These are phyloP conservation scores for Dicyrtoma fusca DNA, from an alignment of 2,888 invertebrate species.

Conservation along the genomic window DNA sequence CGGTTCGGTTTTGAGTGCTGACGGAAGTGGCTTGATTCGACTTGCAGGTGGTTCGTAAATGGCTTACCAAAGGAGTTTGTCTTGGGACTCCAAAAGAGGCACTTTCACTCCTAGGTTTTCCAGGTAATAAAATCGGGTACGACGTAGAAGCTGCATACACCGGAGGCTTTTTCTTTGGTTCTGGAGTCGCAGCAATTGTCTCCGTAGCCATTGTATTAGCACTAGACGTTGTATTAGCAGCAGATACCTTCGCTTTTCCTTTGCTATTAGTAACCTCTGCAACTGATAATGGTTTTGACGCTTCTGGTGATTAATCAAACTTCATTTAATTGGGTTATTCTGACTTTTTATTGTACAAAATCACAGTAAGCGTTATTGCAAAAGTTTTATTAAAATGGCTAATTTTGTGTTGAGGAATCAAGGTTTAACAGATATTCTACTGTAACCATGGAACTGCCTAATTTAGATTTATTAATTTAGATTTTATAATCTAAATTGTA, in stretches of 20 bases:
- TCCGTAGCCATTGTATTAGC: background rate
- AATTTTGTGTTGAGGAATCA: no score
- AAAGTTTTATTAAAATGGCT: no score
- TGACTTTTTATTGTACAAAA: no score
- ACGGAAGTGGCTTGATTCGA: constrained; percentile 50
- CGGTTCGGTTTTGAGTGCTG: constrained; percentile 42
- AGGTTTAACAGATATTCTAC: no score
- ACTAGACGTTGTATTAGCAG: background rate
- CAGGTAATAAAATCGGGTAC: background rate
- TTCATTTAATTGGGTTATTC: no score
- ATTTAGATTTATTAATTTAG: no score
- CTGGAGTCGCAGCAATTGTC: background rate
- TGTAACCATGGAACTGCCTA: no score
- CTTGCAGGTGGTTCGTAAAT: constrained; percentile 45
- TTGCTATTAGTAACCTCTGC: background rate
- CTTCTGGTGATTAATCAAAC: constrained; percentile 13
- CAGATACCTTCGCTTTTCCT: background rate
- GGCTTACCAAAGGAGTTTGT: constrained; percentile 13
- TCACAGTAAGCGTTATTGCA: no score
- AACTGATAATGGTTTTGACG: constrained; percentile 1
- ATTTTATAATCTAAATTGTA: no score
- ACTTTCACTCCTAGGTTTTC: constrained; percentile 26
- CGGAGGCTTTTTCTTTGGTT: background rate
- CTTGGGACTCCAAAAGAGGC: constrained; percentile 23
- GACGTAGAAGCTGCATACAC: background rate